These are phyloP conservation scores for Smutsia gigantea DNA, from an alignment of 2,797 vertebrate genomes.

Conservation along the genomic window DNA sequence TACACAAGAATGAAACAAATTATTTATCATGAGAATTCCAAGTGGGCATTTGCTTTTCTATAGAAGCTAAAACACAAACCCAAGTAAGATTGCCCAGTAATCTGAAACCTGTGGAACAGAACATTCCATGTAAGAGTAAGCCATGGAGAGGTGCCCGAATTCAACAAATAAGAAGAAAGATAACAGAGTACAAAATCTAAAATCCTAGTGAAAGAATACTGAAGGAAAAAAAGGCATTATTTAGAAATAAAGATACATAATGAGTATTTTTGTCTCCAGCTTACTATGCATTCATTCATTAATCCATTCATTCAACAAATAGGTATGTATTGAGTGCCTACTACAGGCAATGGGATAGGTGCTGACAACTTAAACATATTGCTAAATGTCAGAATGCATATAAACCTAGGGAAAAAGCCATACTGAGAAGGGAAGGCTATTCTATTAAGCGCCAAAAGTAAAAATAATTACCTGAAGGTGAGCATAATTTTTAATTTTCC, in stretches of 20 bases:
- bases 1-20: not conserved
- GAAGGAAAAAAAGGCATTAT: not conserved
- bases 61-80: not conserved
- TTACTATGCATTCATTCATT: not conserved
- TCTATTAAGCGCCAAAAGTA: not conserved
- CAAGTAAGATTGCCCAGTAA: not conserved
- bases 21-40: constrained; percentile 35
- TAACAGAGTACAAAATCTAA: constrained; percentile 17
- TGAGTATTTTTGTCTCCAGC: not conserved
- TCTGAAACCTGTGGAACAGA: not conserved
- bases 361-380: not conserved
- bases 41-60: constrained; percentile 22
- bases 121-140: constrained; percentile 14
- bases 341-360: not conserved
- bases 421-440: not conserved
- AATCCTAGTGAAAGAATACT: not conserved
- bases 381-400: not conserved
- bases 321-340: not conserved
- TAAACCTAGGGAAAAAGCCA: not conserved
- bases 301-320: constrained; percentile 54
- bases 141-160: not conserved
- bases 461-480: constrained; percentile 30
- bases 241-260: constrained; percentile 9
- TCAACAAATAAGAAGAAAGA: not conserved
- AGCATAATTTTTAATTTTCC: constrained; percentile 10